Evolutionary conservation across 1,140 invertebrate species (phyloP).

Genomic region (Leptinotarsa undecemlineata): DNA sequence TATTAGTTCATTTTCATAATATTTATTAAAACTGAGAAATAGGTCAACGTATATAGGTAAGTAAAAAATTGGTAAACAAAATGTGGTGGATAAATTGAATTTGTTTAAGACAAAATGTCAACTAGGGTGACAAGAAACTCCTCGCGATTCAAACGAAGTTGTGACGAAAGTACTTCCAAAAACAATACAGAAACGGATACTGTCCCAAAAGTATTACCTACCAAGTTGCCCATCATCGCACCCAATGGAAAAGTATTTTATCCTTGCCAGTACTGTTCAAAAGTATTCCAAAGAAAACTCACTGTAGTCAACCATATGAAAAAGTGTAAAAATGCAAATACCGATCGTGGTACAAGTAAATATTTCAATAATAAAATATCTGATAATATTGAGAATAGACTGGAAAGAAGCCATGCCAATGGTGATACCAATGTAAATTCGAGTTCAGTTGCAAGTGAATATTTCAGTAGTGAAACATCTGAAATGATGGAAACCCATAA

Average conservation of each 20-base stretch:
- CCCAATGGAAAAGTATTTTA: slow-evolving; percentile 19
- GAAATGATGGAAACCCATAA: neutral
- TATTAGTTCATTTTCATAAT: too few species aligned
- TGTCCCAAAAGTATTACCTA: too few species aligned
- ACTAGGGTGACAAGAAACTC: neutral
- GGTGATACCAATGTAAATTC: too few species aligned
- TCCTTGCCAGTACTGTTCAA: slow-evolving; percentile 30
- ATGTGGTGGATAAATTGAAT: too few species aligned
- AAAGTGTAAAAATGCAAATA: slow-evolving; percentile 13
- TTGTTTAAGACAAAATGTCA: neutral
- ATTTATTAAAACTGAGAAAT: too few species aligned
- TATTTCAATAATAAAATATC: too few species aligned
- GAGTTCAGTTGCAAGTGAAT: too few species aligned
- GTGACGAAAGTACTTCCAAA: neutral
- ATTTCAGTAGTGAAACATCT: neutral
- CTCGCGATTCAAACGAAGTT: neutral
- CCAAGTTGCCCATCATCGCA: neutral
- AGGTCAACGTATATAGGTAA: too few species aligned
- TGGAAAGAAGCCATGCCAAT: too few species aligned
- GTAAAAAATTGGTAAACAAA: too few species aligned
- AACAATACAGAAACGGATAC: neutral
- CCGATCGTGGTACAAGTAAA: too few species aligned
- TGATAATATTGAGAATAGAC: too few species aligned
- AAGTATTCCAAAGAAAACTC: slow-evolving; percentile 30
- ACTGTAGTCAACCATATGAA: slow-evolving; percentile 21